phyloP scores from a whole-genome alignment of 2,113 vertebrate species.

The Phalacrocorax carbo region DNA sequence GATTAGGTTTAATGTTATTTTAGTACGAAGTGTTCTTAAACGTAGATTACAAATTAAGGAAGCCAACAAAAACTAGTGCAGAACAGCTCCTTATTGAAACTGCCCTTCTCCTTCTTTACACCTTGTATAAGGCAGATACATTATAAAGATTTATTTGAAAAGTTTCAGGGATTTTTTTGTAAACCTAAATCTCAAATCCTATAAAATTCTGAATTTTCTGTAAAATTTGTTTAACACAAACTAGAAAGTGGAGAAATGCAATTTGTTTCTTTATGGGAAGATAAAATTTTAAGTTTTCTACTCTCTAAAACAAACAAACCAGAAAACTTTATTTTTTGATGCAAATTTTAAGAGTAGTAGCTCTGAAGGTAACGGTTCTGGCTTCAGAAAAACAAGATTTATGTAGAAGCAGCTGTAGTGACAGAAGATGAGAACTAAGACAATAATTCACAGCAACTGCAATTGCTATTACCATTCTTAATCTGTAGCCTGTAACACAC shows the following conservation, averaged over 20 bases:
- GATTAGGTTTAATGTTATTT: slow-evolving; percentile 1
- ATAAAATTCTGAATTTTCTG: background rate
- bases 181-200: background rate
- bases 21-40: background rate
- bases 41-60: slow-evolving; percentile 11
- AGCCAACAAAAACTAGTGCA: background rate
- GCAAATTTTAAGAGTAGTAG: background rate
- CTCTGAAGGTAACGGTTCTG: background rate
- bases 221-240: background rate
- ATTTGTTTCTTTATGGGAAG: background rate
- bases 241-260: background rate
- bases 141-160: background rate
- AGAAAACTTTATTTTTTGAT: background rate
- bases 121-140: background rate
- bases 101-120: background rate
- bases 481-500: background rate
- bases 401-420: background rate
- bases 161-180: background rate
- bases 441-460: background rate
- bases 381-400: background rate
- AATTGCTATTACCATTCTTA: background rate
- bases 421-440: background rate
- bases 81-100: background rate
- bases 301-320: background rate
- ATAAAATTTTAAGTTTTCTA: background rate